Conservation (phyloP, 2,113 vertebrate genomes). For the Apteryx owenii region DNA sequence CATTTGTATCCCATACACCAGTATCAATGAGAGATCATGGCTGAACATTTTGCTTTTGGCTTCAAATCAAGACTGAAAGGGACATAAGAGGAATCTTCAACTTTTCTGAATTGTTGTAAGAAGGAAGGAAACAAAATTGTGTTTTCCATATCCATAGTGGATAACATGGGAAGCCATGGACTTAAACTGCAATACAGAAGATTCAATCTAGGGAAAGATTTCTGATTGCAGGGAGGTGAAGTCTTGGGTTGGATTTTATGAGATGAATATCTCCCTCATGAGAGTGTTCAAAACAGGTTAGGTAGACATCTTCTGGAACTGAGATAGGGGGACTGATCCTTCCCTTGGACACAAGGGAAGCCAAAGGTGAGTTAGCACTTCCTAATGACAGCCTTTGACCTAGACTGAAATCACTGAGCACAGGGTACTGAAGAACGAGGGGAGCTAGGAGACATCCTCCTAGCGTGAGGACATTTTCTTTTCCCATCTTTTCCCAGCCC, state of each 20-base stretch:
- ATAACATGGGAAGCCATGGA: neutral
- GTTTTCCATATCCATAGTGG: neutral
- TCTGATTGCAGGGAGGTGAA: neutral
- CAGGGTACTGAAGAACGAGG: neutral
- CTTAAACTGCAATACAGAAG: too few relatives aligned
- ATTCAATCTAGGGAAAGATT: neutral
- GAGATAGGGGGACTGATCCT: neutral
- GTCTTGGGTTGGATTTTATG: neutral
- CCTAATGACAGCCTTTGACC: neutral
- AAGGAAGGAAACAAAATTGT: neutral
- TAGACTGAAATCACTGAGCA: neutral
- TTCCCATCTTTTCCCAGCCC: neutral
- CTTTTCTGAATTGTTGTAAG: neutral
- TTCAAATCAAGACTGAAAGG: neutral
- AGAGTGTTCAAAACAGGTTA: neutral
- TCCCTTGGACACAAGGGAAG: too few relatives aligned
- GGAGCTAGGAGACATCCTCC: neutral
- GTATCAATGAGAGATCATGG: neutral
- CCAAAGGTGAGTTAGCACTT: neutral
- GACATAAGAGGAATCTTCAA: neutral
- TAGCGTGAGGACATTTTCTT: neutral
- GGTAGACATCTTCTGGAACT: neutral
- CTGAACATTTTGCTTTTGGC: neutral
- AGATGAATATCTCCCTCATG: neutral
- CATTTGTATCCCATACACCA: too few relatives aligned